Base-by-base conservation (phyloP, 2,797 vertebrate genomes). In the Etheostoma nigrum region DNA sequence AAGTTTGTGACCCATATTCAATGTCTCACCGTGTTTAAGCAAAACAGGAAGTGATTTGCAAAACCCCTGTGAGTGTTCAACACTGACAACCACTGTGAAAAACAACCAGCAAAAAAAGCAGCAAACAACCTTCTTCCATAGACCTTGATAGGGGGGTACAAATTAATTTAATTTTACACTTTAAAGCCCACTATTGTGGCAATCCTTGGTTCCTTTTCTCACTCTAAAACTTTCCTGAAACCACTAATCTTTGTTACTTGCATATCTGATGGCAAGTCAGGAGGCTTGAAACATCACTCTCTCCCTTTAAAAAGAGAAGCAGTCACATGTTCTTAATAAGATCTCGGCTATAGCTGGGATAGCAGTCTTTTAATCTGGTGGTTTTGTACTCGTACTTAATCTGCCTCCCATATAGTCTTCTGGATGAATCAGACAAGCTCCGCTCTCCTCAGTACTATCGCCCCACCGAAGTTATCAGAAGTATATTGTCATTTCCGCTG, bases 361-460 rank as follows among this genome's bases (percentile, higher is more conserved):
- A 66, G 79, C 77, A 69, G 73, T 70, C 84, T 86, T 81, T 91
- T 95, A 94, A 95, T 95, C 92, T 91, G 83, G 49, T 25, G 57
- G 80, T 84, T 83, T 85, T 73, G 61, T 79, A 25, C 84, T 90
- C 1, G 5, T 5, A 30, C 5, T 88, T 94, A 94, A 95, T 94
- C 93, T 93, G 73, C 54, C 63, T 79, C 82, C 76, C 93, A 94
- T 94, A 93, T 94, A 94, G 88, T 89, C 82, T 54, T 70, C 62
- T 78, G 88, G 86, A 92, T 92, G 82, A 92, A 93, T 86, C 82
- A 76, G 79, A 86, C 82, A 72, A 79, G 79, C 82, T 68, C 47
- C 33, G 36, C 65, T 83, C 73, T 52, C 53, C 79, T 77, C 58
- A 81, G 40, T 40, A 55, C 53, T 40, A 55, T 47, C 36, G 60